Evolutionary conservation across 2,113 vertebrate genomes (phyloP).

Genomic region (Phaethon lepturus): DNA sequence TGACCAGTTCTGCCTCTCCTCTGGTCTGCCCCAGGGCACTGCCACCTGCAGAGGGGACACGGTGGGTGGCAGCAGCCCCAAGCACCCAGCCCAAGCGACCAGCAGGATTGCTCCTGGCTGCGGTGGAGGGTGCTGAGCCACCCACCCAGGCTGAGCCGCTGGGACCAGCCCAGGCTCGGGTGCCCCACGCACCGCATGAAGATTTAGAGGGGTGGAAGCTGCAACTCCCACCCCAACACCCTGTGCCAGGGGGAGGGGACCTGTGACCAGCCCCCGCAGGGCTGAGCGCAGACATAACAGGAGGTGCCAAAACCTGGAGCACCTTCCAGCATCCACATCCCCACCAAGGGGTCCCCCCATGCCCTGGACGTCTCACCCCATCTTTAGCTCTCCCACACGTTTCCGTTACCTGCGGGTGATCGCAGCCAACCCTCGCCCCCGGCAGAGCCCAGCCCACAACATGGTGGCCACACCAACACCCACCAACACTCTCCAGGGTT

Average conservation of each 20-base stretch:
- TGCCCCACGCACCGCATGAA: rapidly evolving
- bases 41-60: not conserved
- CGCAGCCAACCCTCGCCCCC: not conserved
- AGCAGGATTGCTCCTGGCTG: not conserved
- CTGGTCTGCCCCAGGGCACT: not conserved
- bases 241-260: not conserved
- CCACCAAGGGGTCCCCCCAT: rapidly evolving
- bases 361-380: not conserved
- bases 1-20: rapidly evolving
- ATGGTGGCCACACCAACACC: rapidly evolving
- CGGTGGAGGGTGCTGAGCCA: not conserved
- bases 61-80: not conserved
- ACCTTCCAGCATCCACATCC: not conserved
- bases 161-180: not conserved
- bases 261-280: not conserved
- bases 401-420: rapidly evolving
- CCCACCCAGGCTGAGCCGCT: not conserved
- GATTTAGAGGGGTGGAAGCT: not conserved
- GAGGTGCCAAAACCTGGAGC: not conserved
- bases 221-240: too few relatives aligned
- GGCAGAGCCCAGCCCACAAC: not conserved
- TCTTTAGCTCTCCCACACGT: rapidly evolving
- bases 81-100: not conserved
- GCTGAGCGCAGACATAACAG: not conserved
- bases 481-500: rapidly evolving